Conservation (phyloP, 1,140 invertebrate species). For the Tetragnatha versicolor region DNA sequence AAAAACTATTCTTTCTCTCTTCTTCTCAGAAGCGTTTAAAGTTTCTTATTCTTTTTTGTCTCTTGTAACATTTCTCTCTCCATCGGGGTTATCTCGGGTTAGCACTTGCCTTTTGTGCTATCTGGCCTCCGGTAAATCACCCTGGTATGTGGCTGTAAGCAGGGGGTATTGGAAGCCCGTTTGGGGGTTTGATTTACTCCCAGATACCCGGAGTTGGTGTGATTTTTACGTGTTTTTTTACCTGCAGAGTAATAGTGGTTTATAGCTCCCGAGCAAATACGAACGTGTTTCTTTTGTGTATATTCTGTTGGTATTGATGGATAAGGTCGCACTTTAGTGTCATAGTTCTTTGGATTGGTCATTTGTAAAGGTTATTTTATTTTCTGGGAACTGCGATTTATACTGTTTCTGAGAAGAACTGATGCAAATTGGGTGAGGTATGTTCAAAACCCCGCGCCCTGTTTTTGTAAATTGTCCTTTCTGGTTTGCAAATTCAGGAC, state of each 20-base stretch:
- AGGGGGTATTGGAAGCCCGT: not conserved
- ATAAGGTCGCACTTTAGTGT: no score
- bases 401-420: no score
- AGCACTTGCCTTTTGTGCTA: slow-evolving; percentile 27
- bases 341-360: no score
- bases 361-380: no score
- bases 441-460: no score
- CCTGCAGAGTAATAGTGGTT: not conserved
- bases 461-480: no score
- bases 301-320: no score
- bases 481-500: no score
- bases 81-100: slow-evolving; percentile 33
- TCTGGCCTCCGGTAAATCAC: slow-evolving; percentile 24
- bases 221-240: not conserved
- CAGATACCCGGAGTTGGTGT: not conserved
- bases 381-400: no score
- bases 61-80: slow-evolving; percentile 4
- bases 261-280: slow-evolving; percentile 11
- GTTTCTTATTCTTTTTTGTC: slow-evolving; percentile 5
- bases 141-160: not conserved
- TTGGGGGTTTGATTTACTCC: not conserved
- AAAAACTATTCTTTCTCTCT: no score
- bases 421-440: no score
- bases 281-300: no score
- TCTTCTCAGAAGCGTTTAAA: not conserved